Base-by-base conservation (phyloP, 35 echinoderm and acorn worm genomes). In the Lytechinus variegatus region DNA sequence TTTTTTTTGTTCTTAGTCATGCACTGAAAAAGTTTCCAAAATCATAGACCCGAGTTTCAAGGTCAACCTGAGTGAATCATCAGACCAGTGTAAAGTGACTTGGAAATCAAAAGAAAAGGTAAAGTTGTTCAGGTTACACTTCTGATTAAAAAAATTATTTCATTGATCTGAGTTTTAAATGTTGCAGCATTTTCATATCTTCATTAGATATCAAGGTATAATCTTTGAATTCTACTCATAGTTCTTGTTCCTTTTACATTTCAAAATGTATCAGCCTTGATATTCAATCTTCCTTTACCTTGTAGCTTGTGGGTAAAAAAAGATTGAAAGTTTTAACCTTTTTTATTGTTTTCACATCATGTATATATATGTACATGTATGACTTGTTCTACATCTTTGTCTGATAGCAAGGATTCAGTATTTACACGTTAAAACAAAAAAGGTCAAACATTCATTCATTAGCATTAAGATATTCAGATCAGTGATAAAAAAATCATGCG, bases 81-180 rank as follows among this genome's bases (percentile, higher is more conserved):
- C 21, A 79, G 66, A 79, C n/a, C 66, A 79, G 0, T 79, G 66
- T 19, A n/a, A 79, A 6, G 66, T 79, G 16, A 79, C 66, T 79
- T 79, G 66, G 66, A 79, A 79, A 79, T 79, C 66, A 79, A 79
- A 79, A 79, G 66, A 79, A 79, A 79, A 79, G 8, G 66, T 79
- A 24, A 79, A 24, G 7, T 24, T 79, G 19, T 24, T 24, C 24
- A n/a, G n/a, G 19, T 5, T 24, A 44, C 33, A 44, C 33, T 44
- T 44, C 33, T 79, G 14, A 19, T 71, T 58, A 58, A 58, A 24
- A 24, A 58, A 58, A 9, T 58, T 1, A 79, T 79, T 24, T 24
- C 0, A 79, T 24, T 5, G 24, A 24, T 24, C 3, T 14, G 19
- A 2, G 8, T 79, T 79, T 19, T 79, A 24, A 24, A 4, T 79